Evolutionary conservation across 1,140 invertebrate genomes (phyloP), one percentile per base, ranked within the genome.

Genomic region (Orussus abietinus): DNA sequence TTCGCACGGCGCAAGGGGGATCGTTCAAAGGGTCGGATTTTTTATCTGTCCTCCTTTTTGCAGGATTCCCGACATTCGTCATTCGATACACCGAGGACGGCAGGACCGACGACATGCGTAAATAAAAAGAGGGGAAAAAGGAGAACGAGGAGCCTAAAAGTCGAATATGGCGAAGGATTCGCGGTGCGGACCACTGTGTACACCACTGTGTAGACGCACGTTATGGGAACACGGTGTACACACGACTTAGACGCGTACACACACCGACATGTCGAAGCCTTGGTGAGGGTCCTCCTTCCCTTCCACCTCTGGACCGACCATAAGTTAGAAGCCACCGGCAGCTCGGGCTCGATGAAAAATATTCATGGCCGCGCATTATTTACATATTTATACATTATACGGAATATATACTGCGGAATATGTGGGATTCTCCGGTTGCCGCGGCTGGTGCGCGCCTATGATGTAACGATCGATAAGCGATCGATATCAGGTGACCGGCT

Each of bases 311-410:
- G 47, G 44, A 41, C 47, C 49, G 51, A 54, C 57, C 62, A 65
- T 66, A 66, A 66, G 60, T 66, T 64, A 62, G 53, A 51, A 55
- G 55, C 57, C 59, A 62, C 52, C 49, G 57, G 49, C 56, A 13
- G 32, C 38, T 48, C 45, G 42, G 50, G 49, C 40, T 44, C 55
- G 53, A 64, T 59, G 62, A 64, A 51, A 65, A 59, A 65, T 64
- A 61, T 49, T 43, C 55, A 42, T 44, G 42, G 49, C 55, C 36
- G 53, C 49, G 53, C 62, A 57, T 64, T 66, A 66, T 66, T 66
- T 66, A 65, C 62, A 66, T 68, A 66, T 68, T 65, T 65, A 66
- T 66, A 56, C 59, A 63, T 66, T 64, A 65, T 63, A 53, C 51
- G 57, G 40, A n/a, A n/a, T n/a, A n/a, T n/a, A n/a, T n/a, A n/a